Evolutionary conservation across 2,797 vertebrate species (phyloP), one percentile per base, ranked within the genome.

Genomic region (Pangasius krempfi): DNA sequence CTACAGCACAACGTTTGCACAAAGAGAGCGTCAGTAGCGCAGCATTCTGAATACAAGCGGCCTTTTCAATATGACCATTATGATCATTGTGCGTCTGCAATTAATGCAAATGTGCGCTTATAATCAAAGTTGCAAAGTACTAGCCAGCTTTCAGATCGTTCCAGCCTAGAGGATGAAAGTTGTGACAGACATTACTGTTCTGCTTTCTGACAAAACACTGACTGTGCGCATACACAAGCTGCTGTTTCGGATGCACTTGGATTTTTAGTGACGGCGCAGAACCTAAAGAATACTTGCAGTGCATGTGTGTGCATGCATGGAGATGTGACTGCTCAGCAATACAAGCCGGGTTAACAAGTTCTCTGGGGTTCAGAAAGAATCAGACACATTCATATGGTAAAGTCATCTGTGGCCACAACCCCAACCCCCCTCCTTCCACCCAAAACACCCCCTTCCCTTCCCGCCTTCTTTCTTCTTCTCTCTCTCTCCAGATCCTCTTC

Each of bases 311-410:
- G 37, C 16, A 20, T 13, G 13, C 44, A 66, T 33, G 83, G 16
- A 66, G n/a, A 68, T 25, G 20, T 58, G 80, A 70, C 50, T 33
- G 72, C 75, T 89, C 44, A 80, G 58, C 22, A 58, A 37, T 22
- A 72, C 73, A 80, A 80, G 40, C 27, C 37, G 72, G 86, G 72
- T 58, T 85, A 68, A 89, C 86, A 50, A 89, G 82, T 87, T 87
- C 62, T 64, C 80, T 52, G 75, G 56, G 52, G 62, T 80, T 89
- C 86, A 87, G 82, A 85, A 73, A 81, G 86, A 88, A 85, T 72
- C 75, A 79, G 72, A 56, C 62, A 75, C 78, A 75, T 84, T 89
- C 86, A 88, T 58, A 90, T 90, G 89, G 82, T 81, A 90, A 90
- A 90, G 47, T 88, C 86, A 90, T 90, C 90, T 64, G 64, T 52